Base-by-base conservation (phyloP, 1,140 invertebrate species). In the Chironomus tepperi region DNA sequence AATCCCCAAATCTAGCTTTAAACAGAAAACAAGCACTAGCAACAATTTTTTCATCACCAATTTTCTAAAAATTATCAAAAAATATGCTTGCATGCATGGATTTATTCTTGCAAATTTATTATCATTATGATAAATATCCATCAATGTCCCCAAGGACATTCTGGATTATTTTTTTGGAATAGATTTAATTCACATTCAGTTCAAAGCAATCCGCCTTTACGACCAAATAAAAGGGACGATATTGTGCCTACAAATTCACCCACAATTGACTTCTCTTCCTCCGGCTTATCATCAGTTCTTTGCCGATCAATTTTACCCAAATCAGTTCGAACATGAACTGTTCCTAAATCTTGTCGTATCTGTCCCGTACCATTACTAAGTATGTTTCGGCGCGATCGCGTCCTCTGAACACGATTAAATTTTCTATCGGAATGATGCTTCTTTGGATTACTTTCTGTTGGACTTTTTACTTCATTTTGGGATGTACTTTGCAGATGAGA, bases 161-260 rank as follows among this genome's bases (percentile, higher is more conserved):
- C 24, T 2, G 5, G 24, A 34, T 34, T 34, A 34, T 34, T 34
- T n/a, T n/a, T 34, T 34, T 34, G 24, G 24, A 34, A 34, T 34
- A 34, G 24, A 34, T 34, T 34, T 15, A 12, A 57, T 57, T 57
- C 3, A 1, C 47, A 12, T n/a, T n/a, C 47, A 57, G 5, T 57
- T 15, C n/a, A 57, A 15, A 57, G 47, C 12, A 57, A 57, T 57
- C 92, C 92, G 70, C 92, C 92, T 79, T 93, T 94, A 74, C 92
- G 85, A 42, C 92, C 92, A 81, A 94, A 94, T 10, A 93, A 84
- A 77, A 94, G 84, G 16, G 89, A 89, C 83, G 91, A 93, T 74
- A 94, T 87, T 24, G 91, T 92, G 74, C 91, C 92, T 15, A 93
- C 81, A 79, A 82, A 80, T 12, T 79, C 77, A 76, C 82, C 80